Evolutionary conservation across 1,140 invertebrate species (phyloP), one percentile per base, ranked within the genome.

Genomic region (Chelonus insularis): DNA sequence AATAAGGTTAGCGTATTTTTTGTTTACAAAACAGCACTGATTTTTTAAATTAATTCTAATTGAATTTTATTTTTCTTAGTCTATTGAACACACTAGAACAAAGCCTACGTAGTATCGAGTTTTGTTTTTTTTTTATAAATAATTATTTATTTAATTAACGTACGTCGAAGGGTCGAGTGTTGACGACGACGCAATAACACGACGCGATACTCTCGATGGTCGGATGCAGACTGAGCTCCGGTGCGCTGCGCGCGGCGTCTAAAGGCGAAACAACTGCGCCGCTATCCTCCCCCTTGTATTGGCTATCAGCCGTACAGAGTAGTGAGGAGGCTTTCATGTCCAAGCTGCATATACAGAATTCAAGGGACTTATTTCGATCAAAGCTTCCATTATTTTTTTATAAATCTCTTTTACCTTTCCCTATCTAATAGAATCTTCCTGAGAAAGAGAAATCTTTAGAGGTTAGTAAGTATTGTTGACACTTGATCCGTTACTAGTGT

Each of bases 181-280:
- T 8, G 9, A 39, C n/a, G n/a, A 14, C 12, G 36, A 39, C 36
- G 7, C 25, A n/a, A 45, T 7, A 12, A 50, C 12, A 50, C 70
- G 66, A 66, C 66, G 50, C 72, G 66, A 68, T 69, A 69, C 66
- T 67, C 64, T 64, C 67, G 71, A 58, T 67, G 68, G 65, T 74
- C 70, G 65, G 68, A 72, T 69, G 68, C 69, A 72, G 67, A 74
- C 72, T 74, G 72, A 74, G 65, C 62, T 52, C 57, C 69, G 63
- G 54, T 67, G 59, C 57, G 41, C 59, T 63, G 58, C 45, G 54
- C 62, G 57, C 66, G 64, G 59, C 60, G 65, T 71, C 69, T 72
- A 71, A 71, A 63, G 65, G 32, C 65, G 48, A 58, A 67, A 62
- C 57, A 16, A 29, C 41, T 41, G 47, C 21, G 54, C 57, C 41